phyloP scores from a whole-genome alignment of 2,888 invertebrate species.

The Koerneria pararmatus region DNA sequence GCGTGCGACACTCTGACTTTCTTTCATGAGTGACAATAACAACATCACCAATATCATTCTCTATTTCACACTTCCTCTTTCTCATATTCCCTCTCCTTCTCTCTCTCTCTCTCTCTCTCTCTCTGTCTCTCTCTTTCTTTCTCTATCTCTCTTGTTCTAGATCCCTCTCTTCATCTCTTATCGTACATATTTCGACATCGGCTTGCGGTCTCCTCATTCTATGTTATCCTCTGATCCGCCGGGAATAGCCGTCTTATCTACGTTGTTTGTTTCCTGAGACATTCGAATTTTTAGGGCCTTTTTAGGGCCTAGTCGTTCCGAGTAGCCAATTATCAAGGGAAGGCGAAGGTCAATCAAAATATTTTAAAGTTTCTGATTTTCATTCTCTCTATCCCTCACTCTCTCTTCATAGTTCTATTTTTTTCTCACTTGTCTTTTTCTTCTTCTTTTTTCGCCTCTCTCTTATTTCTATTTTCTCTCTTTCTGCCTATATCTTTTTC shows the following conservation, averaged over 20 bases:
- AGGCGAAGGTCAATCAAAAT: neutral
- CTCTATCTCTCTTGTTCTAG: conserved; percentile 8
- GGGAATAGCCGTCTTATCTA: no score
- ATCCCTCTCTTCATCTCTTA: neutral
- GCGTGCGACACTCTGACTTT: neutral
- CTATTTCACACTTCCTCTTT: neutral
- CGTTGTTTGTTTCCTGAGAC: no score
- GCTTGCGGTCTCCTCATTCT: neutral
- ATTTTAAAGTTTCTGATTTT: neutral
- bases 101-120: conserved; percentile 15
- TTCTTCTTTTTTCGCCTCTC: neutral
- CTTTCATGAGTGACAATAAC: no score
- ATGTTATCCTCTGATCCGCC: no score
- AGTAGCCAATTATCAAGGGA: no score
- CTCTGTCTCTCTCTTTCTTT: conserved; percentile 9
- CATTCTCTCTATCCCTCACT: neutral
- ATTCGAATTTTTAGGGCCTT: no score
- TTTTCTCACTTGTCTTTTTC: no score
- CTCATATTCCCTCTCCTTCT: conserved; percentile 3
- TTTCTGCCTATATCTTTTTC: neutral
- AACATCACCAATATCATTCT: no score
- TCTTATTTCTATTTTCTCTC: neutral
- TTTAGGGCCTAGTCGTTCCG: no score
- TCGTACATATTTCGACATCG: neutral
- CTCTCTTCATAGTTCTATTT: no score